Percentiles rank a stretch among this genome's conserved stretches.
Evolutionary conservation across 2,888 invertebrate species (phyloP).

Genomic region (Phortica magna): DNA sequence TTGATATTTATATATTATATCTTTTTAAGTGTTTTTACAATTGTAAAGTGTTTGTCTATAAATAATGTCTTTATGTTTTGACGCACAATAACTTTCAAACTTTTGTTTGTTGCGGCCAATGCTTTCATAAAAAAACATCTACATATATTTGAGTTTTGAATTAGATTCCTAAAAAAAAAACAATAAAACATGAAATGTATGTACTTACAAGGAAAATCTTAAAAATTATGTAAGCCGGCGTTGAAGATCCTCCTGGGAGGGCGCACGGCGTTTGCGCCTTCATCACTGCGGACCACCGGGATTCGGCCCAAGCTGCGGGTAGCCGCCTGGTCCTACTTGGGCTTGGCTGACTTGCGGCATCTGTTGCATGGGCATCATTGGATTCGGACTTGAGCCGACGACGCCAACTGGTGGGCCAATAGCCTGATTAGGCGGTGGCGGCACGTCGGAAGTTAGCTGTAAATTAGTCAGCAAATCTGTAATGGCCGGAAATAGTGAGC

Average conservation of each 20-base stretch:
- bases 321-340: constrained; percentile 71
- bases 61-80: constrained; percentile 6
- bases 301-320: constrained; percentile 73
- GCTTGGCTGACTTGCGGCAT: constrained; percentile 75
- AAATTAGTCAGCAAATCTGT: constrained; percentile 92
- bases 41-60: constrained; percentile 13
- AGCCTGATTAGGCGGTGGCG: constrained; percentile 80
- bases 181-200: neutral
- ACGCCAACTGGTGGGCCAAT: constrained; percentile 78
- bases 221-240: constrained; percentile 31
- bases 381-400: constrained; percentile 79
- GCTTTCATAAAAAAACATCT: neutral
- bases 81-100: neutral
- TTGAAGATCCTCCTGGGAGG: constrained; percentile 57
- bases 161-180: constrained; percentile 23
- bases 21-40: neutral
- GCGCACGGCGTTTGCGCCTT: constrained; percentile 76
- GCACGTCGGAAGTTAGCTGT: constrained; percentile 87
- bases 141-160: constrained; percentile 2
- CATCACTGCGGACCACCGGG: constrained; percentile 75
- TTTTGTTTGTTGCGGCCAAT: neutral
- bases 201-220: constrained; percentile 16
- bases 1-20: constrained; percentile 15
- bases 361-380: constrained; percentile 81
- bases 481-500: constrained; percentile 94